These are phyloP conservation scores for Gobiocypris rarus DNA, from an alignment of 2,113 vertebrate species.

Conservation along the genomic window DNA sequence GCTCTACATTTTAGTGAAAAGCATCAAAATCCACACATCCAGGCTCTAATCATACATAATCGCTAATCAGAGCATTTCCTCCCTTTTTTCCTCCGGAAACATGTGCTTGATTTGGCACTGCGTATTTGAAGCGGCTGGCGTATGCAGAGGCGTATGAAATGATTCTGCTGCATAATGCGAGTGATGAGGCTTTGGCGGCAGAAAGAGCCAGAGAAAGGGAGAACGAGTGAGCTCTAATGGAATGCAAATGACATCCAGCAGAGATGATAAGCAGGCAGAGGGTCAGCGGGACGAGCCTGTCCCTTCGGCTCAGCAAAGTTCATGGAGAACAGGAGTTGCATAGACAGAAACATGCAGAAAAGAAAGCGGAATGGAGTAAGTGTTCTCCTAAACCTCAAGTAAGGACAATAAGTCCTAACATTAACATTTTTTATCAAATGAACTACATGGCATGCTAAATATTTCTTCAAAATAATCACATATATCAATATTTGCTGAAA, in stretches of 20 bases:
- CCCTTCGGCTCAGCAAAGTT: conserved; percentile 46
- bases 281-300: conserved; percentile 12
- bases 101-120: conserved; percentile 39
- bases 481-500: not conserved
- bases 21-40: conserved; percentile 28
- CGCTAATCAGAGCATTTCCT: conserved; percentile 46
- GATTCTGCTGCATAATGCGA: conserved; percentile 47
- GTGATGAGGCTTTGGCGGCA: conserved; percentile 50
- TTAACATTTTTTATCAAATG: no score
- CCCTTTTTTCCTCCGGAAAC: conserved; percentile 18
- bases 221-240: conserved; percentile 50
- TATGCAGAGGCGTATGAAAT: conserved; percentile 34
- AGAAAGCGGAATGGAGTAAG: conserved; percentile 3
- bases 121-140: conserved; percentile 1
- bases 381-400: not conserved
- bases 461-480: not conserved
- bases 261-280: conserved; percentile 57
- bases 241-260: conserved; percentile 60
- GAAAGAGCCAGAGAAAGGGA: conserved; percentile 31
- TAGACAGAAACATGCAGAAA: conserved; percentile 20
- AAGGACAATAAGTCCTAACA: no score
- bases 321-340: conserved; percentile 17
- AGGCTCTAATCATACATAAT: conserved; percentile 42
- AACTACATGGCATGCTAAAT: no score
- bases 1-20: not conserved